Percentiles rank a stretch among this genome's conserved stretches.
phyloP scores from a whole-genome alignment of 2,888 invertebrate species.

The Chironomus riparius region DNA sequence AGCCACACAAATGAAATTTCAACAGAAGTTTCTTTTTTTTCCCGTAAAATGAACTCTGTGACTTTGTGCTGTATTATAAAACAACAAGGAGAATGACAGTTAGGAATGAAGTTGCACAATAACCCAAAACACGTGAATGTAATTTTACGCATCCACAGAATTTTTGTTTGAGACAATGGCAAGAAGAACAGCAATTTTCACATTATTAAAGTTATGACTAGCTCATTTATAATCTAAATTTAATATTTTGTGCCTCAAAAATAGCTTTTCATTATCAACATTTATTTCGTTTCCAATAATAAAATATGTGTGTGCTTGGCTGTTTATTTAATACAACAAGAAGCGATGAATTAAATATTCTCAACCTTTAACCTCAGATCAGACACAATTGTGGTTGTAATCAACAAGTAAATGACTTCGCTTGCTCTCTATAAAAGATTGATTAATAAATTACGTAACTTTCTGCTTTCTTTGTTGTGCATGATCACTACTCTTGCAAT shows the following conservation, averaged over 20 bases:
- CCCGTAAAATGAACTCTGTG: not conserved
- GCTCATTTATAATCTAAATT: no score
- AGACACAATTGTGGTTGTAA: conserved; percentile 18
- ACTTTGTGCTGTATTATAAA: not conserved
- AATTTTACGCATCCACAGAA: not conserved
- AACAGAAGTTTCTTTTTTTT: not conserved
- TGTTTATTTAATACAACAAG: not conserved
- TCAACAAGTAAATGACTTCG: conserved; percentile 1
- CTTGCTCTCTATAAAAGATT: not conserved
- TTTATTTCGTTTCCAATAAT: not conserved
- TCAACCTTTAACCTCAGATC: conserved; percentile 15
- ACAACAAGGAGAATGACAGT: not conserved
- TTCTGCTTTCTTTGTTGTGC: not conserved
- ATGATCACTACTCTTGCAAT: not conserved
- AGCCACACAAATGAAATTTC: not conserved
- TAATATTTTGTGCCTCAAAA: not conserved
- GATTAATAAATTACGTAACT: not conserved
- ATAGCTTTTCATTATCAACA: not conserved
- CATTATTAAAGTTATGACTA: no score
- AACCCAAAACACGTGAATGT: not conserved
- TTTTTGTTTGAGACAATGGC: not conserved
- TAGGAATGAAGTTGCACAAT: not conserved
- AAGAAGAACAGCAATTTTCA: no score
- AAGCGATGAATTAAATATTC: conserved; percentile 15
- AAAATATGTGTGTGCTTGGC: not conserved